These are phyloP conservation scores for Thymelicus sylvestris DNA, from an alignment of 2,888 invertebrate genomes.

Conservation along the genomic window DNA sequence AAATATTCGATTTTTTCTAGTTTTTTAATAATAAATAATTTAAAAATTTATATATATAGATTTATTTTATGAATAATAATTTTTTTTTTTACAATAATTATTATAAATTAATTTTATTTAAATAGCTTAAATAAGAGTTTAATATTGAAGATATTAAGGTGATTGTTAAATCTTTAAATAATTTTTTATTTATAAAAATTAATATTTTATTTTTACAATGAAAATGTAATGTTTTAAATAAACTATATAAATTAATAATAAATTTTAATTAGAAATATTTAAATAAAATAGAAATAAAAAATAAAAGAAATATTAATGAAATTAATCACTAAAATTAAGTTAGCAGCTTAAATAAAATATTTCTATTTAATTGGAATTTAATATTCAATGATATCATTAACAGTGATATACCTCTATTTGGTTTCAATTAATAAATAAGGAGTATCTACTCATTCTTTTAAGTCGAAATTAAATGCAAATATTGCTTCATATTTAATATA, in stretches of 20 bases:
- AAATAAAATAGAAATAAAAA: neutral
- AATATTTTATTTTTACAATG: slow-evolving; percentile 85
- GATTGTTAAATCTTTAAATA: slow-evolving; percentile 48
- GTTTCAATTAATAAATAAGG: slow-evolving; percentile 84
- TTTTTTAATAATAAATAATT: slow-evolving; percentile 72
- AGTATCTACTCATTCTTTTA: slow-evolving; percentile 76
- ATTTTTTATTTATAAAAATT: slow-evolving; percentile 54
- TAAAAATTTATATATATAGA: slow-evolving; percentile 65
- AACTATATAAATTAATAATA: slow-evolving; percentile 82
- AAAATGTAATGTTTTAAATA: slow-evolving; percentile 88
- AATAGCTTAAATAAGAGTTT: slow-evolving; percentile 69
- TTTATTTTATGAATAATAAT: slow-evolving; percentile 58
- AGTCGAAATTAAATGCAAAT: slow-evolving; percentile 75
- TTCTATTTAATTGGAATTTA: slow-evolving; percentile 61
- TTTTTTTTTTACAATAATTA: slow-evolving; percentile 38
- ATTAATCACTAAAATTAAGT: slow-evolving; percentile 84
- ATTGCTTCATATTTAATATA: slow-evolving; percentile 84
- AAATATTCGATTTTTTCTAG: slow-evolving; percentile 68
- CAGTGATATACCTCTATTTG: slow-evolving; percentile 87
- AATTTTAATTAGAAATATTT: neutral
- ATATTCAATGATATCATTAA: slow-evolving; percentile 86
- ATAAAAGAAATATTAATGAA: slow-evolving; percentile 78
- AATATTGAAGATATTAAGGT: slow-evolving; percentile 75
- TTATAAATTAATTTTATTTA: slow-evolving; percentile 49
- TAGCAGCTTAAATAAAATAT: slow-evolving; percentile 86